Conservation (phyloP, 2,113 vertebrate genomes). For the Callipepla californica region DNA sequence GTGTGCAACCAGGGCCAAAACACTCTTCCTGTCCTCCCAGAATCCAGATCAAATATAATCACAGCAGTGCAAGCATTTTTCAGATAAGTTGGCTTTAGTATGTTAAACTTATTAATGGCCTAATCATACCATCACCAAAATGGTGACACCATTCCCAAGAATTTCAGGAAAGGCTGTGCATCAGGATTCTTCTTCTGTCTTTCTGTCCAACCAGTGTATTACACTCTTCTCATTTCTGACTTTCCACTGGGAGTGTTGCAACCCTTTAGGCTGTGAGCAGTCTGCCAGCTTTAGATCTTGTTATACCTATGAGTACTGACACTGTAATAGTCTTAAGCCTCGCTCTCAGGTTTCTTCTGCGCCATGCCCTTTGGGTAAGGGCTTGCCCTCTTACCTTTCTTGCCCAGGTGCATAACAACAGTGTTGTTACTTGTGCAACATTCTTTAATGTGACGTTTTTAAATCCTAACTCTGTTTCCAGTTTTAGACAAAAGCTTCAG, state of each 20-base stretch:
- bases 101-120: not conserved
- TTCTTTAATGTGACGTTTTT: constrained; percentile 1
- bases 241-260: constrained; percentile 7
- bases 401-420: not conserved
- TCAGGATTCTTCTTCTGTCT: fast-evolving
- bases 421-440: not conserved
- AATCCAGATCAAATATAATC: not conserved
- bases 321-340: constrained; percentile 1
- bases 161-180: not conserved
- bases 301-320: constrained; percentile 25
- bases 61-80: not conserved
- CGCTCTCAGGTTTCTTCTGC: constrained; percentile 30
- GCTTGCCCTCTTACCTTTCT: constrained; percentile 22
- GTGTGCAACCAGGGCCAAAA: not conserved
- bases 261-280: not conserved
- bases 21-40: not conserved
- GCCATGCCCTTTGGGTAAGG: not conserved
- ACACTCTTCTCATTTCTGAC: not conserved
- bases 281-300: constrained; percentile 25
- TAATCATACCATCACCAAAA: not conserved
- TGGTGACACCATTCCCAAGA: not conserved
- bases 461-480: not conserved
- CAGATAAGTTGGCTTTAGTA: not conserved
- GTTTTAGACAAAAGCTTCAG: not conserved
- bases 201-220: not conserved